Conservation (phyloP, 2,113 vertebrate species). For the Empidonax alnorum region DNA sequence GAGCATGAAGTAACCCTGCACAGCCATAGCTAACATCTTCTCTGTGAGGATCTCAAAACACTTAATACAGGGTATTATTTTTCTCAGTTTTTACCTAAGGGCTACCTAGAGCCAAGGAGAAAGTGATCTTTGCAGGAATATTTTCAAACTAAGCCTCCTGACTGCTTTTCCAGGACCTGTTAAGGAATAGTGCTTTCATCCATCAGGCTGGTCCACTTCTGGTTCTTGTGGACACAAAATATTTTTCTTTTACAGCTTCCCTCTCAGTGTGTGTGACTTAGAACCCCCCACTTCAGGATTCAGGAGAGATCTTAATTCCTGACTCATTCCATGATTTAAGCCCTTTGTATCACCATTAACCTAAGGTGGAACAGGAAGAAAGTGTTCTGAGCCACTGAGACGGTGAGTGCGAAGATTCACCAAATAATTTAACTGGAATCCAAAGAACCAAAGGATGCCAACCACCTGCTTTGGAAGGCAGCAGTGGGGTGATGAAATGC, state of each 20-base stretch:
- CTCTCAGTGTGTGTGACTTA: not conserved
- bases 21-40: not conserved
- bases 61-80: not conserved
- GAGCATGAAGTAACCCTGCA: not conserved
- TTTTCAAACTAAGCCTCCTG: conserved; percentile 16
- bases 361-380: not conserved
- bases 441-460: not conserved
- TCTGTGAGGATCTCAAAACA: not conserved
- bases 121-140: not conserved
- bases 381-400: not conserved
- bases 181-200: not conserved
- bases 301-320: not conserved
- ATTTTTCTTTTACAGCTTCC: not conserved
- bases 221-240: not conserved
- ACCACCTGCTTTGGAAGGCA: not conserved
- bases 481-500: not conserved
- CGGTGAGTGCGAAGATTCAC: not conserved
- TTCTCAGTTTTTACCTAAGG: not conserved
- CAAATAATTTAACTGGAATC: not conserved
- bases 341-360: not conserved
- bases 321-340: not conserved
- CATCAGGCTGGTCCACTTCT: not conserved
- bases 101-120: not conserved
- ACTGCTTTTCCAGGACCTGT: not conserved
- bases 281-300: not conserved